phyloP scores from a whole-genome alignment of 2,888 invertebrate species.

The Dolichopus griseipennis region DNA sequence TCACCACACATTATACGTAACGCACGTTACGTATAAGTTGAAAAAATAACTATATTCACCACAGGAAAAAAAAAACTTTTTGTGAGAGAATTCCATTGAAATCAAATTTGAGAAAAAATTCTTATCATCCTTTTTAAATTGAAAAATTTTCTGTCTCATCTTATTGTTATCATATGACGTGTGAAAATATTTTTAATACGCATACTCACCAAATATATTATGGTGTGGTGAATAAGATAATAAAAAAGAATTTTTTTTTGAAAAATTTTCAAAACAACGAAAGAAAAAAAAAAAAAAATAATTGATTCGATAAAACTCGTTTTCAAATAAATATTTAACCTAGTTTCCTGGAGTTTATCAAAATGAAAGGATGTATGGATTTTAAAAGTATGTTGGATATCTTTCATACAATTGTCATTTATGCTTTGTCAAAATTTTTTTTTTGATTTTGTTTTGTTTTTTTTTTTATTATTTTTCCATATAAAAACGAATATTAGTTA shows the following conservation, averaged over 20 bases:
- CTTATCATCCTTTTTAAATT: too few species aligned
- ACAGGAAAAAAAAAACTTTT: too few species aligned
- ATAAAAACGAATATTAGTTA: neutral
- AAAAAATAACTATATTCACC: too few species aligned
- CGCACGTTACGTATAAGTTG: too few species aligned
- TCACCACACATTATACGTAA: too few species aligned
- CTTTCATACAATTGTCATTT: too few species aligned
- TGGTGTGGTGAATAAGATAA: neutral
- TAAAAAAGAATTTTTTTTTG: too few species aligned
- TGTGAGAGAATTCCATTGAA: too few species aligned
- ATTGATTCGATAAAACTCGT: neutral
- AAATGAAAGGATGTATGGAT: neutral
- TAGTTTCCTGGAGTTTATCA: neutral
- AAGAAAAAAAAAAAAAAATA: neutral
- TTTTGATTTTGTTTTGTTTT: neutral
- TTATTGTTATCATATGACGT: too few species aligned
- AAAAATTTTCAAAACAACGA: too few species aligned
- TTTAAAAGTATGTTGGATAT: neutral
- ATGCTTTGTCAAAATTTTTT: neutral
- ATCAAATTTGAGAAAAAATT: too few species aligned
- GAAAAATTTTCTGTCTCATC: too few species aligned
- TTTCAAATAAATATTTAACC: neutral
- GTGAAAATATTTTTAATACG: neutral
- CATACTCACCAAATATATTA: neutral
- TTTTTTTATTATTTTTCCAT: neutral